Base-by-base conservation (phyloP, 2,113 vertebrate species). In the Alethe castanea region DNA sequence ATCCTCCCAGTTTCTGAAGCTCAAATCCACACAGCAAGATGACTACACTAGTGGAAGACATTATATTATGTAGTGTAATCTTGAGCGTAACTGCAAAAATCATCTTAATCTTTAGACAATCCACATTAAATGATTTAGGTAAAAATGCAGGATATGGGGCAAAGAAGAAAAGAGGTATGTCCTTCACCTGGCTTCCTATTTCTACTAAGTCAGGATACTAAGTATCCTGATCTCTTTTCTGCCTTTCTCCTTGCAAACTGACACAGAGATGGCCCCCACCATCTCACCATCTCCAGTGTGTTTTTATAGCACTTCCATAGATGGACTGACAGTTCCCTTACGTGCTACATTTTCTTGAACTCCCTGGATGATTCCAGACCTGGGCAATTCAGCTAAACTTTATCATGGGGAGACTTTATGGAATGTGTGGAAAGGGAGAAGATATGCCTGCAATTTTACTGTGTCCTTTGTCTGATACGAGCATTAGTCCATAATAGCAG, bases 401-500 rank as follows among this genome's bases (percentile, higher is more conserved):
- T 71, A 62, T 86, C 54, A 73, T 33, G 36, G 42, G 33, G 47
- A 77, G 50, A 86, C 67, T 71, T 61, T 72, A 86, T 59, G 14
- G 54, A 65, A 62, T 73, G 44, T 47, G 22, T 59, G 73, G 79
- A 86, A 96, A 87, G 47, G 56, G 47, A 67, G 56, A 67, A 69
- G 61, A 61, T 87, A 57, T 19, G 62, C 20, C 40, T 50, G 5
- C 67, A 91, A 96, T 96, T 97, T 84, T n/a, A 62, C 60, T 50
- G 5, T 74, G 47, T 88, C 72, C 72, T 94, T 90, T 93, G 61
- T 92, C 65, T 60, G 35, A 77, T 36, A 65, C 66, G n/a, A 91
- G 29, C 60, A 93, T 95, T 93, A 94, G 77, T 79, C 69, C 54
- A n/a, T 77, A 95, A 94, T 86, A 86, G 69, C 40, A 87, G 71